Evolutionary conservation across 2,888 invertebrate species (phyloP).

Genomic region (Pasiphila rectangulata): DNA sequence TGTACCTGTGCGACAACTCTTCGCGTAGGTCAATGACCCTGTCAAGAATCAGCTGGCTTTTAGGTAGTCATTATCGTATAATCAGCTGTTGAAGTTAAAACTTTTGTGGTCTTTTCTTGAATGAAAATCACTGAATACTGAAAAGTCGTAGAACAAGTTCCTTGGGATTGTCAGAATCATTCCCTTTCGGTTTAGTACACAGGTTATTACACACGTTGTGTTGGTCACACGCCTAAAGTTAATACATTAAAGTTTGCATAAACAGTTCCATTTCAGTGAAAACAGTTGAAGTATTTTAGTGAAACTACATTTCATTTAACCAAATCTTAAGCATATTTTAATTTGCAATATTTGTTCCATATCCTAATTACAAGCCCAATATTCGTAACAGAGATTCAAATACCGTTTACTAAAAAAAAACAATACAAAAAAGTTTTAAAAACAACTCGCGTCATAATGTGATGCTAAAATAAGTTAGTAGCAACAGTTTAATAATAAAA

Average conservation of each 20-base stretch:
- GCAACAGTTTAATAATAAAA: constrained; percentile 8
- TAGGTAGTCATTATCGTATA: too few species aligned
- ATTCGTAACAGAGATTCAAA: constrained; percentile 17
- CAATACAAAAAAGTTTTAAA: constrained; percentile 1
- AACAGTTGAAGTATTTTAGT: constrained; percentile 1
- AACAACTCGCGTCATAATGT: neutral
- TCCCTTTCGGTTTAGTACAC: too few species aligned
- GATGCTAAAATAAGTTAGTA: neutral
- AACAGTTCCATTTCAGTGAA: neutral
- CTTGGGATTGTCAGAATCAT: too few species aligned
- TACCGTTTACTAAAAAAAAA: neutral
- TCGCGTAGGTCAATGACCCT: too few species aligned
- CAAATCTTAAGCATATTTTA: constrained; percentile 6
- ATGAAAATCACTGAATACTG: too few species aligned
- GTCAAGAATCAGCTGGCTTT: too few species aligned
- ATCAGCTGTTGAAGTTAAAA: too few species aligned
- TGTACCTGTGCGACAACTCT: too few species aligned
- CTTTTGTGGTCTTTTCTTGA: too few species aligned
- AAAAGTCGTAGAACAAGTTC: too few species aligned
- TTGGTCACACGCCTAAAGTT: neutral
- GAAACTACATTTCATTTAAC: constrained; percentile 6
- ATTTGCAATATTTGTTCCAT: constrained; percentile 6
- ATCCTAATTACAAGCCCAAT: constrained; percentile 16
- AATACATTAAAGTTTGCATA: neutral
- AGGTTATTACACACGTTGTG: too few species aligned